Base-by-base conservation (phyloP, 2,113 vertebrate species). In the Python bivittatus region DNA sequence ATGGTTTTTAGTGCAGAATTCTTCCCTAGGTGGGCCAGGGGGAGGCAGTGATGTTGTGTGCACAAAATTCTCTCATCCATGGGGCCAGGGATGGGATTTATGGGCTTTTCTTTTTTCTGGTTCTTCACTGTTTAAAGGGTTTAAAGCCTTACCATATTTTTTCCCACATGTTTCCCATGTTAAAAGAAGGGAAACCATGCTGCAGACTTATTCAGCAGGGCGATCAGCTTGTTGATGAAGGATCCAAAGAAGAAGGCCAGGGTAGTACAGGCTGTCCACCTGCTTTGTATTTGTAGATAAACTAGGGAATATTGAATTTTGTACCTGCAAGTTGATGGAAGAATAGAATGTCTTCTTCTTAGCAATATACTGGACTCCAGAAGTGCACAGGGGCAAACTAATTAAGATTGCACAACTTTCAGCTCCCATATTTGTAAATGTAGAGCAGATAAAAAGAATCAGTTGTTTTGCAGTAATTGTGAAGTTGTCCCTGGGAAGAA, bases 401-500 rank as follows among this genome's bases (percentile, higher is more conserved):
- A 60, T 54, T 87, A 87, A 79, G 84, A 13, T 6, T 58, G 68
- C 83, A 42, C 86, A 25, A 56, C n/a, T 92, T 88, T 44, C 29
- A 84, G 42, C 23, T 56, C 48, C 48, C 33, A 4, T 2, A 38
- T 84, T 52, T 89, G 29, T 57, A 61, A 13, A 72, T 53, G 33
- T 92, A 58, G 52, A 64, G 72, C 33, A 57, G 85, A 64, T 72
- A 86, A 92, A 38, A 13, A 91, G 83, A 61, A 84, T 61, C 57
- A 7, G 29, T 89, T 84, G 29, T 61, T 89, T 84, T 84, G 44
- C 68, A 53, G 20, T 60, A n/a, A 92, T 84, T 88, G 54, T 84
- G 68, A 52, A 88, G 68, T 79, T n/a, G 33, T 38, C 56, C 68
- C 56, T 88, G 72, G 29, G 87, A 84, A 84, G 29, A 53, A 44